These are phyloP conservation scores for Neotragus pygmaeus DNA, from an alignment of 2,113 vertebrate genomes.

Conservation along the genomic window DNA sequence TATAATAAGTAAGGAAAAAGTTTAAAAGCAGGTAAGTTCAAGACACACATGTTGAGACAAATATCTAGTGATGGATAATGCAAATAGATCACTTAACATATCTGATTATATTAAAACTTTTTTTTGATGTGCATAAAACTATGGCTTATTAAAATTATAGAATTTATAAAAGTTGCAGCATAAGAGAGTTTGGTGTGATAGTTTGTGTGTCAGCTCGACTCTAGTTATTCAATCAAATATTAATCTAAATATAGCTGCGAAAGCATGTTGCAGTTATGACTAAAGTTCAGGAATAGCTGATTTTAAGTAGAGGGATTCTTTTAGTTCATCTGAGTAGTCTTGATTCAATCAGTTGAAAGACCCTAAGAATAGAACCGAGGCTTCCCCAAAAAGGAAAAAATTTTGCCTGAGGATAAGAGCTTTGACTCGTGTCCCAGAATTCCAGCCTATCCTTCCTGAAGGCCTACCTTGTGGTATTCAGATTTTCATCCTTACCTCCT, in stretches of 20 bases:
- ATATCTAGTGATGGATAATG: not conserved
- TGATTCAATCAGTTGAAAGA: not conserved
- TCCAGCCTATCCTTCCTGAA: not conserved
- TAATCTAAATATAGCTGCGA: not conserved
- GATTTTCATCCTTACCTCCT: not conserved
- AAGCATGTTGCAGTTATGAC: not conserved
- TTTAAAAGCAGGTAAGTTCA: constrained; percentile 14
- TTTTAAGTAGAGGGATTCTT: not conserved
- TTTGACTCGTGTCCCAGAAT: too few species aligned
- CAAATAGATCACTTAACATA: not conserved
- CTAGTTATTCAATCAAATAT: not conserved
- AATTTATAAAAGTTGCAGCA: not conserved
- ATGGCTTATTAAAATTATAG: not conserved
- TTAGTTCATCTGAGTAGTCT: not conserved
- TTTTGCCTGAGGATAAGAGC: not conserved
- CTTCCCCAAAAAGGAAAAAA: not conserved
- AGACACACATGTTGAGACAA: not conserved
- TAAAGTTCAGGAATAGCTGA: not conserved
- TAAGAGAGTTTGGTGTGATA: not conserved
- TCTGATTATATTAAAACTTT: not conserved
- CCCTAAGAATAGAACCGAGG: not conserved
- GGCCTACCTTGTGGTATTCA: not conserved
- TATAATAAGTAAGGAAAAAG: not conserved
- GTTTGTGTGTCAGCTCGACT: not conserved
- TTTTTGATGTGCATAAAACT: not conserved